Percentiles rank a stretch among this genome's conserved stretches.
Conservation (phyloP, 2,888 invertebrate genomes). For the Cinara cedri region DNA sequence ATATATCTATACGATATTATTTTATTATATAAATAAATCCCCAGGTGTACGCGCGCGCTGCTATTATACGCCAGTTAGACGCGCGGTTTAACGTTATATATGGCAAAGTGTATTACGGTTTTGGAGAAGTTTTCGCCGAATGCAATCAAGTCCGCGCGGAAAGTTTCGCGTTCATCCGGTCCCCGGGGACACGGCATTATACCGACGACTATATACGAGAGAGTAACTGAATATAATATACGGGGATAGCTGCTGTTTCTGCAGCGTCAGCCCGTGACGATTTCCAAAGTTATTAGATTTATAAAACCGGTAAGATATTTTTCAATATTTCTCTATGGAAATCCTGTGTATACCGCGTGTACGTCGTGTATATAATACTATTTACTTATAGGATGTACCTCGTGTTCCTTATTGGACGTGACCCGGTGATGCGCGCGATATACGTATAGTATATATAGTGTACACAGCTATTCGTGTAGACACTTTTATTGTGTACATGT, state of each 20-base stretch:
- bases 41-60: constrained; percentile 43
- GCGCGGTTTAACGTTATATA: constrained; percentile 40
- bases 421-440: too few relatives aligned
- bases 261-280: constrained; percentile 30
- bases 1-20: background rate
- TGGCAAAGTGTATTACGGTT: constrained; percentile 54
- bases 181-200: constrained; percentile 46
- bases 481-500: too few relatives aligned
- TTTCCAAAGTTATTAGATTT: constrained; percentile 55
- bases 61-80: constrained; percentile 41
- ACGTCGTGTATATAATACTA: too few relatives aligned
- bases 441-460: too few relatives aligned
- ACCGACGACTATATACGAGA: background rate
- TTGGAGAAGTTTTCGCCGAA: constrained; percentile 48
- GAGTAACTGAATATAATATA: too few relatives aligned
- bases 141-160: constrained; percentile 48
- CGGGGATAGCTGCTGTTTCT: too few relatives aligned
- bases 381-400: too few relatives aligned
- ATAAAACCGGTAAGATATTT: constrained; percentile 52
- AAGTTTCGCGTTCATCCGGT: constrained; percentile 54
- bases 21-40: constrained; percentile 49
- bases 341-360: too few relatives aligned
- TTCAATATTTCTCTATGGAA: constrained; percentile 42
- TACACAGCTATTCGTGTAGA: too few relatives aligned
- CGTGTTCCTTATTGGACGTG: too few relatives aligned